Conservation (phyloP, 1,140 invertebrate genomes). For the Drosophila ogumai region DNA sequence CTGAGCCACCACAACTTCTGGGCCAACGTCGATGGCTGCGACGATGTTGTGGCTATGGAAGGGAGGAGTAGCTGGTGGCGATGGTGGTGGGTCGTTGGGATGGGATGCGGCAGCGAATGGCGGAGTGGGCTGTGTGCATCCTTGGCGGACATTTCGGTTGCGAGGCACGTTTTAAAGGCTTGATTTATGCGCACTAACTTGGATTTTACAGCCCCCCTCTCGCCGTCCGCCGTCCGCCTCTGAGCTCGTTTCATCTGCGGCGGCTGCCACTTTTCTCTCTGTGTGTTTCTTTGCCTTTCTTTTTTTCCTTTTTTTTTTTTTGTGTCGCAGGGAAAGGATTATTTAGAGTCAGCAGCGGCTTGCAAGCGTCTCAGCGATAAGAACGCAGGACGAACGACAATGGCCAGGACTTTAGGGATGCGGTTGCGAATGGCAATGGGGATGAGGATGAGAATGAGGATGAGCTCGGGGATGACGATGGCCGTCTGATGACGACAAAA, state of each 20-base stretch:
- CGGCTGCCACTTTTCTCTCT: slow-evolving; percentile 42
- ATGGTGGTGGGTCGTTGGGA: slow-evolving; percentile 5
- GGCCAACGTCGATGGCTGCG: slow-evolving; percentile 59
- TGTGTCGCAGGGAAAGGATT: slow-evolving; percentile 76
- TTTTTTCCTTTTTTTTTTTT: slow-evolving; percentile 24
- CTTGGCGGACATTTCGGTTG: slow-evolving; percentile 82
- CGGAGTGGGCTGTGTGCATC: slow-evolving; percentile 44
- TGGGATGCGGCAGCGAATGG: not conserved
- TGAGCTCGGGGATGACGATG: slow-evolving; percentile 1
- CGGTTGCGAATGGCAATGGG: slow-evolving; percentile 34
- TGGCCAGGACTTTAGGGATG: slow-evolving; percentile 45
- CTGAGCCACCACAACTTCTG: slow-evolving; percentile 67
- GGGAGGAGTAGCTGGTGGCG: slow-evolving; percentile 35
- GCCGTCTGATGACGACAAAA: slow-evolving; percentile 53
- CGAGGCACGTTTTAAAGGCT: slow-evolving; percentile 84
- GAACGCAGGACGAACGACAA: slow-evolving; percentile 71
- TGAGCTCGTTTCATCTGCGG: slow-evolving; percentile 52
- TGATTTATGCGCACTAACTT: slow-evolving; percentile 83
- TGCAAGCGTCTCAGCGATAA: slow-evolving; percentile 80
- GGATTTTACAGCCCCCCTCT: slow-evolving; percentile 60
- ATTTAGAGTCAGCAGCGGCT: slow-evolving; percentile 82
- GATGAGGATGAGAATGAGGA: slow-evolving; percentile 13
- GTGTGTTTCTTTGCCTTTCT: slow-evolving; percentile 35
- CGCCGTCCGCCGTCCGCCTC: slow-evolving; percentile 4
- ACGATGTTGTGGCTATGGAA: slow-evolving; percentile 36